phyloP scores from a whole-genome alignment of 2,113 vertebrate species.

The Ictalurus punctatus region DNA sequence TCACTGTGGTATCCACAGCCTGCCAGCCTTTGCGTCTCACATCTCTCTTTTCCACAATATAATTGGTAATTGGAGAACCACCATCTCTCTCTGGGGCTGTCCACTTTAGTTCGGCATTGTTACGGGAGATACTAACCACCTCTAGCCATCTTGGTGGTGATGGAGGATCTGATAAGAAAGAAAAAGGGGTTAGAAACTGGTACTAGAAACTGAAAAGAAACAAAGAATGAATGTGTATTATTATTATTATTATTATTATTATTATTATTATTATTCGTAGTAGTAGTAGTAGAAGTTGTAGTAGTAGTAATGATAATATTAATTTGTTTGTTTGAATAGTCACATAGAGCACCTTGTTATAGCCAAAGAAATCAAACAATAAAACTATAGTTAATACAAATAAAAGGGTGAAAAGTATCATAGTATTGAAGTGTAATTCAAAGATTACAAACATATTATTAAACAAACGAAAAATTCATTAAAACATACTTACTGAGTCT shows the following conservation, averaged over 20 bases:
- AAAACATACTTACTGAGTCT: slow-evolving; percentile 86
- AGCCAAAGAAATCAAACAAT: background rate
- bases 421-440: background rate
- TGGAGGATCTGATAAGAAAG: slow-evolving; percentile 81
- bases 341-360: background rate
- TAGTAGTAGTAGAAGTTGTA: too few relatives aligned
- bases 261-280: too few relatives aligned
- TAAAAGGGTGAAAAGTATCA: background rate
- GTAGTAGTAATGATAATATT: too few relatives aligned
- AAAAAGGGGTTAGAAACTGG: background rate
- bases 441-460: background rate
- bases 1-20: slow-evolving; percentile 93
- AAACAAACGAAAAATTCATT: background rate
- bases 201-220: background rate
- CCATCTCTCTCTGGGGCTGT: slow-evolving; percentile 90
- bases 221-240: background rate
- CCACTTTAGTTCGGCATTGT: slow-evolving; percentile 93
- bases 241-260: background rate
- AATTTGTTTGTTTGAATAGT: background rate
- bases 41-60: slow-evolving; percentile 93
- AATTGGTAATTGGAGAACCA: slow-evolving; percentile 93
- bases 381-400: background rate
- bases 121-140: slow-evolving; percentile 87
- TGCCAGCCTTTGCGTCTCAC: slow-evolving; percentile 96
- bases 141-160: slow-evolving; percentile 91